Evolutionary conservation across 2,113 vertebrate species (phyloP).

Genomic region (Tachuris rubrigastra): DNA sequence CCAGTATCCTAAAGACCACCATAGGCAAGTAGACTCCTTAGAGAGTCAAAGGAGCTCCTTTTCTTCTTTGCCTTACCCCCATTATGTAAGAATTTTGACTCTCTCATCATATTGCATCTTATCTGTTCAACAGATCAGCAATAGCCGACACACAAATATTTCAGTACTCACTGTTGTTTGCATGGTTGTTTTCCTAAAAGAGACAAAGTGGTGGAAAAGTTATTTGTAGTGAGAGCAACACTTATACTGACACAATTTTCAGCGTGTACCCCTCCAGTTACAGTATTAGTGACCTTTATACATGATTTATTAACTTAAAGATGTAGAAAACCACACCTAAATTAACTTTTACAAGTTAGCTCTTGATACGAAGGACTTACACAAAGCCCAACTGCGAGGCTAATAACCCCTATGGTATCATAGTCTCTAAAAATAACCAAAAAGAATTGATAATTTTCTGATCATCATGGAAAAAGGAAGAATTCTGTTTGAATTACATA

Average conservation of each 20-base stretch:
- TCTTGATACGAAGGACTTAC: slow-evolving; percentile 54
- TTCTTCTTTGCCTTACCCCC: not conserved
- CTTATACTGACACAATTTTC: not conserved
- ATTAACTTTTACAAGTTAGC: slow-evolving; percentile 58
- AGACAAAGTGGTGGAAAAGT: not conserved
- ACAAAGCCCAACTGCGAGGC: slow-evolving; percentile 81
- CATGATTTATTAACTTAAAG: not conserved
- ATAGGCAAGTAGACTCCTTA: not conserved
- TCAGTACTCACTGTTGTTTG: not conserved
- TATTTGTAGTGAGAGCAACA: not conserved
- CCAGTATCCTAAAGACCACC: not conserved
- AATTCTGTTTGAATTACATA: slow-evolving; percentile 98
- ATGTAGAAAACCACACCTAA: slow-evolving; percentile 21
- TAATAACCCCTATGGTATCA: slow-evolving; percentile 84
- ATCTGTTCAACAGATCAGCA: not conserved
- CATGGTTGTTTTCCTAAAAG: not conserved
- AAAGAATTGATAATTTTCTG: slow-evolving; percentile 95
- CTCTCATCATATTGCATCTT: not conserved
- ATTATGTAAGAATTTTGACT: not conserved
- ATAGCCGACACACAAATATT: not conserved
- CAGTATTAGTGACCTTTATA: not conserved
- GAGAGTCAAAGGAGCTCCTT: not conserved
- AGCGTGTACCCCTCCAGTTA: not conserved
- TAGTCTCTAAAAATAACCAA: slow-evolving; percentile 87
- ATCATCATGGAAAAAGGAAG: slow-evolving; percentile 89